Evolutionary conservation across 2,797 vertebrate genomes (phyloP).

Genomic region (Eidolon dupreanum): DNA sequence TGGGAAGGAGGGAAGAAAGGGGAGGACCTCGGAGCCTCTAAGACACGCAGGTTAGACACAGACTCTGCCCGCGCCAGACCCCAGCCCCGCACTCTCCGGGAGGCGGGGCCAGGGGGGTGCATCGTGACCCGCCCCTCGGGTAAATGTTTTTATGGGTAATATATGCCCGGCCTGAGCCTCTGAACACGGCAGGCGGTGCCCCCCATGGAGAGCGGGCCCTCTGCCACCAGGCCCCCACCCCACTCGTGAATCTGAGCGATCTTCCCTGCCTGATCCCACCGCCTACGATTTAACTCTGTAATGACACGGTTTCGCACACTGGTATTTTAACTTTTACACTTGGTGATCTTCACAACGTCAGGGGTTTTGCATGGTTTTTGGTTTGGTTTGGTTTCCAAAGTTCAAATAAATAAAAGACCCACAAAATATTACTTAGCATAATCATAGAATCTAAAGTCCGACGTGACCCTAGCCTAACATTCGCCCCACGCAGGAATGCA

Average conservation of each 20-base stretch:
- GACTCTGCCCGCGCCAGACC: background rate
- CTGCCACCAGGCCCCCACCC: background rate
- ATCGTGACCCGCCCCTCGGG: background rate
- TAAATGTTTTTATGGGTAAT: background rate
- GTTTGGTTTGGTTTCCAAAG: background rate
- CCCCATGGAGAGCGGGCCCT: accelerated
- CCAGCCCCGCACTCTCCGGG: background rate
- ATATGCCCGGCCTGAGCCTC: background rate
- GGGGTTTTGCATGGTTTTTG: background rate
- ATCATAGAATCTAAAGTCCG: background rate
- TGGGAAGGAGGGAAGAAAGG: background rate
- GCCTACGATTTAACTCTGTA: background rate
- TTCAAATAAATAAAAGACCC: background rate
- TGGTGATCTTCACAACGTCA: background rate
- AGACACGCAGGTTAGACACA: background rate
- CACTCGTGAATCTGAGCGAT: accelerated
- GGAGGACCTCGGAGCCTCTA: background rate
- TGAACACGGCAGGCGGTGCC: background rate
- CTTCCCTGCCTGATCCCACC: background rate
- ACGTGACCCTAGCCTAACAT: background rate
- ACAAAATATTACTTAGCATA: background rate
- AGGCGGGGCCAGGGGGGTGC: too few relatives aligned
- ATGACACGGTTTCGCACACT: background rate
- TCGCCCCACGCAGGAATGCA: accelerated
- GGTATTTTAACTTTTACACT: background rate